Evolutionary conservation across 2,113 vertebrate genomes (phyloP).

Genomic region (Oryzias celebensis): DNA sequence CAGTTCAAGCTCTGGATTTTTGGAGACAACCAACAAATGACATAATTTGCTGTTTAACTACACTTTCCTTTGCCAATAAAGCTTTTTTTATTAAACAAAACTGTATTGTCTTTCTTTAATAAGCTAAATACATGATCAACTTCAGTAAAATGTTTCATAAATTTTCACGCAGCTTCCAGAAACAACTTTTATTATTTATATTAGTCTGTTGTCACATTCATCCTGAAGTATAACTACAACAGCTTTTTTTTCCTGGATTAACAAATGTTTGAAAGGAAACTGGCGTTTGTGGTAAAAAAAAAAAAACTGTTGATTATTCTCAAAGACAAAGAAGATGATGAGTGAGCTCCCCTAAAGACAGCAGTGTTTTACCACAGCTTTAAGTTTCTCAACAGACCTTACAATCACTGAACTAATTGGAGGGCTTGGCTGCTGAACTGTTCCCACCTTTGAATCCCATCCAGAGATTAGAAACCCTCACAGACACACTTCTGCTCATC

Average conservation of each 20-base stretch:
- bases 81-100: slow-evolving; percentile 12
- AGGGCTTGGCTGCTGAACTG: slow-evolving; percentile 21
- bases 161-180: slow-evolving; percentile 24
- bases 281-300: slow-evolving; percentile 4
- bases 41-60: slow-evolving; percentile 39
- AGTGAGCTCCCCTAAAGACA: too few relatives aligned
- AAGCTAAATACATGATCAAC: slow-evolving; percentile 44
- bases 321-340: too few relatives aligned
- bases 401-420: too few relatives aligned
- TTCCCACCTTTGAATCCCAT: slow-evolving; percentile 50
- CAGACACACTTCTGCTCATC: slow-evolving; percentile 42
- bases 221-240: slow-evolving; percentile 18
- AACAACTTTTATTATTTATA: slow-evolving; percentile 15
- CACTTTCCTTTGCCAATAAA: slow-evolving; percentile 43
- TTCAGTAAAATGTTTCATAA: slow-evolving; percentile 30
- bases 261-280: slow-evolving; percentile 19
- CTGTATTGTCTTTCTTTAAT: slow-evolving; percentile 28
- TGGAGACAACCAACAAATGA: slow-evolving; percentile 52
- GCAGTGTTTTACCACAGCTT: slow-evolving; percentile 1
- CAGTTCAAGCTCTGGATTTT: slow-evolving; percentile 39
- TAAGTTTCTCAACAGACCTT: slow-evolving; percentile 6
- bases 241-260: slow-evolving; percentile 2
- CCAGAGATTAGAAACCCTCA: slow-evolving; percentile 49
- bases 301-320: background rate
- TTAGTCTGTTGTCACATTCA: slow-evolving; percentile 17